A percentile compares a stretch with the other conserved stretches of the same genome.
Conservation (phyloP, 2,888 invertebrate species). For the Sepiola atlantica region DNA sequence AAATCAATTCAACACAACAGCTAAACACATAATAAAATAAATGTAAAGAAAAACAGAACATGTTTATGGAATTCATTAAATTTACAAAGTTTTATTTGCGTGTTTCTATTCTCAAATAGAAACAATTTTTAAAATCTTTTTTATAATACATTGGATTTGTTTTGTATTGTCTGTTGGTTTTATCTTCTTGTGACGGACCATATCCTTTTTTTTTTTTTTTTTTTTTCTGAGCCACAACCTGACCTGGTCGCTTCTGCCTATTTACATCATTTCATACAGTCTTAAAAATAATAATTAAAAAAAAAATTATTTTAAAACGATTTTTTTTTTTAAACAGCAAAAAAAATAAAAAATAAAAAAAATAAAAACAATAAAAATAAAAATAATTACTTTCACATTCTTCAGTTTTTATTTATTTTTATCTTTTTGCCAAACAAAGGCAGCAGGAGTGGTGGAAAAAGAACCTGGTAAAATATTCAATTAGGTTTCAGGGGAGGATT, state of each 20-base stretch:
- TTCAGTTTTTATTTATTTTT: neutral
- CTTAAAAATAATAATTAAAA: slow-evolving; percentile 14
- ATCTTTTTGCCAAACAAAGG: neutral
- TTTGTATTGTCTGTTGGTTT: neutral
- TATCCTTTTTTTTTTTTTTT: neutral
- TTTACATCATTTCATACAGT: neutral
- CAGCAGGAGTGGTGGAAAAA: neutral
- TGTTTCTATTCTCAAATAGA: slow-evolving; percentile 35
- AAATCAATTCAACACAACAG: neutral
- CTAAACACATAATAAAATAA: neutral
- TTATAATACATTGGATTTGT: slow-evolving; percentile 39
- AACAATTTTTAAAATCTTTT: neutral
- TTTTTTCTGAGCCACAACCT: neutral
- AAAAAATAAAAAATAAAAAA: neutral
- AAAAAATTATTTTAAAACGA: neutral
- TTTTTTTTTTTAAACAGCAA: neutral
- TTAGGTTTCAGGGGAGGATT: neutral
- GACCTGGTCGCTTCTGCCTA: neutral
- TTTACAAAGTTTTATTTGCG: slow-evolving; percentile 45
- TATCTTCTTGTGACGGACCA: neutral
- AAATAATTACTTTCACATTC: neutral
- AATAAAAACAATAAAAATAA: neutral
- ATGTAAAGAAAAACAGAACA: neutral
- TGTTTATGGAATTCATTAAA: slow-evolving; percentile 45
- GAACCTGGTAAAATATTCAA: neutral